Conservation (phyloP, 2,888 invertebrate species). For the Habrosyne pyritoides region DNA sequence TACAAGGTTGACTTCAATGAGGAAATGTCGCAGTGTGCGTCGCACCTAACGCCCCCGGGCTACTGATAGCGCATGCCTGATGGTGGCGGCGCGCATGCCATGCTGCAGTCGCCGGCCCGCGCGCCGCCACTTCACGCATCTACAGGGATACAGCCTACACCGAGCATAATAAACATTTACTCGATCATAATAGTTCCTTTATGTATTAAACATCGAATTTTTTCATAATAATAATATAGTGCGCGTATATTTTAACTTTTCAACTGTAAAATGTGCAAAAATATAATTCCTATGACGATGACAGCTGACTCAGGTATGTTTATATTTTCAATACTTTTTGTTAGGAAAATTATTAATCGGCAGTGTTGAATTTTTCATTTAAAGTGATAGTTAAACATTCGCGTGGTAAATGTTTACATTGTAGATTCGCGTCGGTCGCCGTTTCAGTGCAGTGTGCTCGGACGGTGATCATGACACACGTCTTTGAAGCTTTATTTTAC, state of each 20-base stretch:
- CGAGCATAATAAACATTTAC: slow-evolving; percentile 22
- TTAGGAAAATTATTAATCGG: slow-evolving; percentile 14
- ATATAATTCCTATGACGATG: slow-evolving; percentile 63
- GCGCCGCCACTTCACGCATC: slow-evolving; percentile 27
- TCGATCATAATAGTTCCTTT: slow-evolving; percentile 3
- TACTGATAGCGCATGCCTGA: background rate
- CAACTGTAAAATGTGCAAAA: slow-evolving; percentile 60
- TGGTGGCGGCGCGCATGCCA: slow-evolving; percentile 15
- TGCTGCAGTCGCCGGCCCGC: slow-evolving; percentile 37
- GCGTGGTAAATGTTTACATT: slow-evolving; percentile 4
- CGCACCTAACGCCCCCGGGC: background rate
- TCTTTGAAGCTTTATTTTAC: slow-evolving; percentile 7
- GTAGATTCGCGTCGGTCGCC: background rate
- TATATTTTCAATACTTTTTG: slow-evolving; percentile 15
- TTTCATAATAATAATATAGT: slow-evolving; percentile 7
- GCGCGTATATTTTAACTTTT: slow-evolving; percentile 21
- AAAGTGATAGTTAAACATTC: slow-evolving; percentile 9
- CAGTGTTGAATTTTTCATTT: slow-evolving; percentile 10
- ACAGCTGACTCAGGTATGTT: slow-evolving; percentile 59
- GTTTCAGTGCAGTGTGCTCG: slow-evolving; percentile 11
- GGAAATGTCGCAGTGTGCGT: background rate
- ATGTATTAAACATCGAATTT: background rate
- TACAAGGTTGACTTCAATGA: background rate
- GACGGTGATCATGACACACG: slow-evolving; percentile 9
- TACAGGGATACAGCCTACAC: slow-evolving; percentile 4